Percentiles rank a stretch among this genome's conserved stretches.
phyloP scores from a whole-genome alignment of 1,140 invertebrate species.

The Philotrypesis tridentata region DNA sequence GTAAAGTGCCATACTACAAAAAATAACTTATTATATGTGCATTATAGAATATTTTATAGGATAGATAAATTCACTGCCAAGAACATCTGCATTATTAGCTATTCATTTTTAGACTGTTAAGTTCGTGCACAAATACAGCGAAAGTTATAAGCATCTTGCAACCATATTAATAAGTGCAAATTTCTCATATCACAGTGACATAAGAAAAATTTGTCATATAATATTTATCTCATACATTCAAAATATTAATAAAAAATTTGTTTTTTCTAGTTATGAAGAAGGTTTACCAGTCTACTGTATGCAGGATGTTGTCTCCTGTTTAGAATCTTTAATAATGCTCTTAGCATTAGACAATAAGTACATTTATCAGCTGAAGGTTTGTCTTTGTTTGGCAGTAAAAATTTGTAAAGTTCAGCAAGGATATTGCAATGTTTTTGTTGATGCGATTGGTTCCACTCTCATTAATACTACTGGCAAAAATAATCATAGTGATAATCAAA shows the following conservation, averaged over 20 bases:
- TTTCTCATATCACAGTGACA: too few relatives aligned
- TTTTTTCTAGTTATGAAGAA: conserved; percentile 78
- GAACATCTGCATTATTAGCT: too few relatives aligned
- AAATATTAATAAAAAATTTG: neutral
- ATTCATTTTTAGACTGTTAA: too few relatives aligned
- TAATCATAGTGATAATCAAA: conserved; percentile 65
- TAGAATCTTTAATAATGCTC: conserved; percentile 83
- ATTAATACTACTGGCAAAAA: conserved; percentile 66
- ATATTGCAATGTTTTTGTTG: conserved; percentile 78
- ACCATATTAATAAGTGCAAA: too few relatives aligned
- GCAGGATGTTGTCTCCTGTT: conserved; percentile 77
- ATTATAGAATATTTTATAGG: too few relatives aligned
- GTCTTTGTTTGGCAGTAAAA: conserved; percentile 81
- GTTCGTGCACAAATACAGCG: too few relatives aligned
- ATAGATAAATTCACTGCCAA: too few relatives aligned
- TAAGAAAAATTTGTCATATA: too few relatives aligned
- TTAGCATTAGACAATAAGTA: conserved; percentile 74
- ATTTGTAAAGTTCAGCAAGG: conserved; percentile 78
- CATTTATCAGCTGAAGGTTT: conserved; percentile 77
- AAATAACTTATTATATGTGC: too few relatives aligned
- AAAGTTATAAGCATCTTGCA: too few relatives aligned
- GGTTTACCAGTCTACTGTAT: conserved; percentile 77
- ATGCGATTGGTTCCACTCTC: conserved; percentile 76
- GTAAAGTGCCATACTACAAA: too few relatives aligned
- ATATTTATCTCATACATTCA: too few relatives aligned